phyloP scores from a whole-genome alignment of 2,113 vertebrate genomes.

The Pseudorasbora parva region DNA sequence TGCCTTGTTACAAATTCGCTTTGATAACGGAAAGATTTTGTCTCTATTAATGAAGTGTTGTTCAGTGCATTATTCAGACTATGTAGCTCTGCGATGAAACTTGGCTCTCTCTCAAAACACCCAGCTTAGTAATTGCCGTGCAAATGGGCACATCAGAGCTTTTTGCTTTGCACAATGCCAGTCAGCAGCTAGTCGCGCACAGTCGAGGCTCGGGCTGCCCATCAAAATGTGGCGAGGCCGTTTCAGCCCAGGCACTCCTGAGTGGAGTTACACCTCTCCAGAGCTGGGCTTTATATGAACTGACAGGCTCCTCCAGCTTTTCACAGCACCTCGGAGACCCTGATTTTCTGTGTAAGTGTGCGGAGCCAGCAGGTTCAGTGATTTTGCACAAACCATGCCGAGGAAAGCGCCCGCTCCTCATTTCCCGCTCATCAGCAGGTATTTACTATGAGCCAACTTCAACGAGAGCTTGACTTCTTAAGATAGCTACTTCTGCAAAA shows the following conservation, averaged over 20 bases:
- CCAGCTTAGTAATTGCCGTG: constrained; percentile 52
- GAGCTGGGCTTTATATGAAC: constrained; percentile 60
- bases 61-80: constrained; percentile 51
- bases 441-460: constrained; percentile 27
- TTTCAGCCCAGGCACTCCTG: constrained; percentile 51
- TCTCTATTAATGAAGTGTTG: constrained; percentile 53
- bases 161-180: constrained; percentile 58
- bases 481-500: not conserved
- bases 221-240: constrained; percentile 62
- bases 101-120: constrained; percentile 53
- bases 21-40: constrained; percentile 65
- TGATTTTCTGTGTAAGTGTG: constrained; percentile 64
- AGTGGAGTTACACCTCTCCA: constrained; percentile 57
- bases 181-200: constrained; percentile 62
- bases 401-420: constrained; percentile 43
- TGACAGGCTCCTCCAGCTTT: constrained; percentile 64
- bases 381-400: constrained; percentile 49
- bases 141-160: constrained; percentile 53
- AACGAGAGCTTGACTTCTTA: not conserved
- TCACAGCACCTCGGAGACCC: constrained; percentile 62
- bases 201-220: constrained; percentile 57
- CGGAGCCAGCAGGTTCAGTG: constrained; percentile 61
- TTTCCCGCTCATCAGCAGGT: constrained; percentile 59
- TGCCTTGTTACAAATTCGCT: constrained; percentile 65
- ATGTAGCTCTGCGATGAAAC: constrained; percentile 51